phyloP scores from a whole-genome alignment of 2,888 invertebrate species.

The Leptodirus hochenwartii region DNA sequence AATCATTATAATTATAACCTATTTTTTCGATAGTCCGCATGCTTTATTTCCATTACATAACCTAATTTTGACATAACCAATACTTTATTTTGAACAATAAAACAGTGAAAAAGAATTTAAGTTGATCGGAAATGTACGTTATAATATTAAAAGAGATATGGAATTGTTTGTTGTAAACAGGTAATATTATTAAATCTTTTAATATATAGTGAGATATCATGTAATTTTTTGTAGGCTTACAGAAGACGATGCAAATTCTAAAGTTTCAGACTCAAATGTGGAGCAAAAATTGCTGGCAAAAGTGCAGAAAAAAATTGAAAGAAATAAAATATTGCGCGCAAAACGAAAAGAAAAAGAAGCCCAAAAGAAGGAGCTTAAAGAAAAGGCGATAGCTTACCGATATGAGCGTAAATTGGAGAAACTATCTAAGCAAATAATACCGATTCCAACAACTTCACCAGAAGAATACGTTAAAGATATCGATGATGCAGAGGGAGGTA shows the following conservation, averaged over 20 bases:
- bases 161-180: conserved; percentile 54
- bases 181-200: conserved; percentile 24
- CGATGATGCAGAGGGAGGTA: conserved; percentile 6
- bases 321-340: conserved; percentile 28
- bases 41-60: conserved; percentile 1
- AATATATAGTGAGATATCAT: conserved; percentile 1
- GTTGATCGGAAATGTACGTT: background rate
- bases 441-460: conserved; percentile 12
- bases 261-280: conserved; percentile 21
- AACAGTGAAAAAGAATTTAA: background rate
- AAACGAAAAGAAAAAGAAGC: conserved; percentile 21
- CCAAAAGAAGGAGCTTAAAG: conserved; percentile 18
- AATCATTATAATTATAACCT: conserved; percentile 4
- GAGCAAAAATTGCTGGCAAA: conserved; percentile 38
- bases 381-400: conserved; percentile 11
- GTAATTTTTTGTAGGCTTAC: conserved; percentile 2
- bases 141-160: conserved; percentile 29
- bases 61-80: background rate
- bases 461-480: conserved; percentile 16
- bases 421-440: conserved; percentile 12
- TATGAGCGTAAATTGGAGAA: conserved; percentile 4
- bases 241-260: conserved; percentile 12
- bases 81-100: background rate
- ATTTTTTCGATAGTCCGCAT: no score
- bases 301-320: conserved; percentile 40